Base-by-base conservation (phyloP, 2,113 vertebrate species). In the Motacilla tschutschensis region DNA sequence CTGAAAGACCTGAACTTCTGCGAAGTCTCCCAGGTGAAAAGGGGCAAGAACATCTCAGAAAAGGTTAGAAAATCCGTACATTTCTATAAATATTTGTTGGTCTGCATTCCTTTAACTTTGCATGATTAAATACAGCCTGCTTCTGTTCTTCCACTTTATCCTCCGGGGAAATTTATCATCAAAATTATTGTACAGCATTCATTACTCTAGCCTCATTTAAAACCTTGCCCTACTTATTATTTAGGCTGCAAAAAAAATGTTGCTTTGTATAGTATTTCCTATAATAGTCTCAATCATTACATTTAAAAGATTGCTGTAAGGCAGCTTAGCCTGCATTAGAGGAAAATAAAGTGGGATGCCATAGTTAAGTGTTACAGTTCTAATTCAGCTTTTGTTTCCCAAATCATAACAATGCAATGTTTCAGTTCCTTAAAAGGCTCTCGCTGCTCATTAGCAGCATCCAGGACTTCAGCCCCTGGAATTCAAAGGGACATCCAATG, bases 171-270 rank as follows among this genome's bases (percentile, higher is more conserved):
- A 94, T 94, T 88, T 93, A 94, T 93, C 93, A 91, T 94, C 91
- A 85, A 87, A 95, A 95, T 95, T 94, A 93, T 91, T 91, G 90
- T 93, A 93, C 87, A 86, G 89, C 90, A 89, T 89, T 93, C 93
- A 94, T 94, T 95, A 95, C 89, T 93, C 79, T 81, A 93, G 85
- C 87, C 90, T 94, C 93, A 94, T 94, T 92, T 94, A 94, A 93
- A 95, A 95, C 74, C 89, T 93, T 94, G 93, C 88, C 93, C 90
- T 94, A 94, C 94, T 95, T 95, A 95, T 94, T 95, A 95, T 94
- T 95, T 94, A 93, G 92, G 85, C 87, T 94, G 87, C 2, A 85
- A 85, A 92, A 85, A 84, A 83, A 85, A 77, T 5, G 47, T 50
- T 90, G 90, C 93, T 92, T 89, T 89, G 59, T 91, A 85, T 91